These are phyloP conservation scores for Homarus americanus DNA, from an alignment of 1,140 invertebrate genomes.

Conservation along the genomic window DNA sequence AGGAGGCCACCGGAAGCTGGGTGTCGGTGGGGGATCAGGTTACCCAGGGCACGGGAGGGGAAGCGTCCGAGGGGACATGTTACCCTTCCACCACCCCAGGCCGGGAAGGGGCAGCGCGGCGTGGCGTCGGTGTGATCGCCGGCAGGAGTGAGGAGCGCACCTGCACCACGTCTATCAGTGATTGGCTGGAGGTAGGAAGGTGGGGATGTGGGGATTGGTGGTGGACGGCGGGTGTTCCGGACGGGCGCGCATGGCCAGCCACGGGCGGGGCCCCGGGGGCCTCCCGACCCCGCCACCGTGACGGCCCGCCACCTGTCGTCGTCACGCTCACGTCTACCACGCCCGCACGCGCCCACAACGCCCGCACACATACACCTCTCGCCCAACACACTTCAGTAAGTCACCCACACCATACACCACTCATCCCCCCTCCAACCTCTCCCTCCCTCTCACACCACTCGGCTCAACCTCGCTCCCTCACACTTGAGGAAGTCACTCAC, in stretches of 20 bases:
- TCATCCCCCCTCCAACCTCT: not conserved
- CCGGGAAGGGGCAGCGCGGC: not conserved
- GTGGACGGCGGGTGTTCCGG: slow-evolving; percentile 58
- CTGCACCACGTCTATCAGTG: slow-evolving; percentile 28
- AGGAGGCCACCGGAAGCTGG: slow-evolving; percentile 50
- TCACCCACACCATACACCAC: slow-evolving; percentile 8
- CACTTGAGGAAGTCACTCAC: not conserved
- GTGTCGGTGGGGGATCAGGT: slow-evolving; percentile 43
- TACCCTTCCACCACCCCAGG: slow-evolving; percentile 14
- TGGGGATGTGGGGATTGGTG: slow-evolving; percentile 13
- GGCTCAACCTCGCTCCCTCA: not conserved
- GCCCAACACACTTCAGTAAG: not conserved
- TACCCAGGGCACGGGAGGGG: slow-evolving; percentile 47
- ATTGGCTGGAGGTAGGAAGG: slow-evolving; percentile 48
- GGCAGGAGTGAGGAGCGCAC: slow-evolving; percentile 43
- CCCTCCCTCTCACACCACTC: not conserved
- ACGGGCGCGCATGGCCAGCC: slow-evolving; percentile 57
- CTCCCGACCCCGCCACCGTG: slow-evolving; percentile 39
- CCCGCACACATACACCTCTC: not conserved
- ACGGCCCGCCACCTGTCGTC: slow-evolving; percentile 46
- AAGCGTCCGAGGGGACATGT: slow-evolving; percentile 32
- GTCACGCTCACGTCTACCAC: slow-evolving; percentile 47
- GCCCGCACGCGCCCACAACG: slow-evolving; percentile 25
- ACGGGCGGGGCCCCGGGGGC: slow-evolving; percentile 48
- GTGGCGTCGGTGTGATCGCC: slow-evolving; percentile 31